These are phyloP conservation scores for Molanna angustata DNA, from an alignment of 2,888 invertebrate genomes.

Conservation along the genomic window DNA sequence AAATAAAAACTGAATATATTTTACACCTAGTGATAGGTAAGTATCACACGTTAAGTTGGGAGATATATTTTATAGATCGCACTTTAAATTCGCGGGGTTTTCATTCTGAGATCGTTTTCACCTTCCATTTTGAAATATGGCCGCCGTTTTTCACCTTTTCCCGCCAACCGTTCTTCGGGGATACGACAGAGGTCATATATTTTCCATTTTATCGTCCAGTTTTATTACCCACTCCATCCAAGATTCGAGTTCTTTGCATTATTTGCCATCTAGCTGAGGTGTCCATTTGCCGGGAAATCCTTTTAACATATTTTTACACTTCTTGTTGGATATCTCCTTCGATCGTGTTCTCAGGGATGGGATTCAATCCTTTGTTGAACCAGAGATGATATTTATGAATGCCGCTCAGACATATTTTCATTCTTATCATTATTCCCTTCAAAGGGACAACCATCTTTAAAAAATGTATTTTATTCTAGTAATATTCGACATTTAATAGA, in stretches of 20 bases:
- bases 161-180: constrained; percentile 22
- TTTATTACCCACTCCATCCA: constrained; percentile 29
- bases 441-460: too few species aligned
- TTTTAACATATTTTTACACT: constrained; percentile 19
- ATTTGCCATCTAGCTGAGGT: constrained; percentile 14
- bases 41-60: too few species aligned
- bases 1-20: too few species aligned
- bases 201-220: constrained; percentile 28
- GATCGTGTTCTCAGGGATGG: neutral
- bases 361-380: neutral
- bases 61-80: too few species aligned
- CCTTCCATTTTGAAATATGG: constrained; percentile 25
- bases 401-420: too few species aligned
- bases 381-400: neutral
- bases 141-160: constrained; percentile 24
- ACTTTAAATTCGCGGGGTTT: too few species aligned
- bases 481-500: too few species aligned
- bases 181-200: constrained; percentile 22
- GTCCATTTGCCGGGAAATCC: constrained; percentile 16
- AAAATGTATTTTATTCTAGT: too few species aligned
- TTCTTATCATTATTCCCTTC: too few species aligned
- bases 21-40: too few species aligned
- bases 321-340: neutral
- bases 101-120: constrained; percentile 8
- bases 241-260: constrained; percentile 14